These are phyloP conservation scores for Gouania willdenowi DNA, from an alignment of 2,797 vertebrate species.

Conservation along the genomic window DNA sequence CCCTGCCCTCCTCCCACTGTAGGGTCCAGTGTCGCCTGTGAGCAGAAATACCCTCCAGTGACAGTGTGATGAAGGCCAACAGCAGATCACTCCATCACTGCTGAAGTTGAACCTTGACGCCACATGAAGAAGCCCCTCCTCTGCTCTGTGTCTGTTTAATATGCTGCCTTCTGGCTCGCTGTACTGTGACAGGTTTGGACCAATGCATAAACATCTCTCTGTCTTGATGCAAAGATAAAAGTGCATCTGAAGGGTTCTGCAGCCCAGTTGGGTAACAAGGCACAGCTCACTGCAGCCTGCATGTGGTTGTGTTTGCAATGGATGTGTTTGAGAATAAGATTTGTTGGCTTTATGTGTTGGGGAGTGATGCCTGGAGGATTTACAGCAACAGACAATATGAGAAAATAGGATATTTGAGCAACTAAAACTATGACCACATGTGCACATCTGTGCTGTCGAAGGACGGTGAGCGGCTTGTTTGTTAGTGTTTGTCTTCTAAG, in stretches of 20 bases:
- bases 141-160: slow-evolving; percentile 47
- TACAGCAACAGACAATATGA: slow-evolving; percentile 31
- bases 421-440: slow-evolving; percentile 49
- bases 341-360: slow-evolving; percentile 29
- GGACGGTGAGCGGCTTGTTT: slow-evolving; percentile 38
- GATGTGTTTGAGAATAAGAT: slow-evolving; percentile 21
- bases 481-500: slow-evolving; percentile 43
- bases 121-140: slow-evolving; percentile 22
- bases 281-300: slow-evolving; percentile 20
- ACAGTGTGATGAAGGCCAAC: slow-evolving; percentile 82
- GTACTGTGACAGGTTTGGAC: slow-evolving; percentile 40
- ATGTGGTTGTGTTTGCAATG: slow-evolving; percentile 31
- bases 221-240: slow-evolving; percentile 28
- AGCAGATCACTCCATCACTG: slow-evolving; percentile 34
- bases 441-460: slow-evolving; percentile 56
- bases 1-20: slow-evolving; percentile 80
- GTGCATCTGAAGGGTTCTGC: slow-evolving; percentile 19
- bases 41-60: slow-evolving; percentile 93
- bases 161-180: slow-evolving; percentile 31
- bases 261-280: slow-evolving; percentile 31
- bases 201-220: slow-evolving; percentile 34
- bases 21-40: slow-evolving; percentile 72
- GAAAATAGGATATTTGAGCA: slow-evolving; percentile 36
- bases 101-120: slow-evolving; percentile 39
- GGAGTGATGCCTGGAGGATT: slow-evolving; percentile 53